A percentile compares a stretch with the other conserved stretches of the same genome.
These are phyloP conservation scores for Keiferia lycopersicella DNA, from an alignment of 2,888 invertebrate genomes.

Conservation along the genomic window DNA sequence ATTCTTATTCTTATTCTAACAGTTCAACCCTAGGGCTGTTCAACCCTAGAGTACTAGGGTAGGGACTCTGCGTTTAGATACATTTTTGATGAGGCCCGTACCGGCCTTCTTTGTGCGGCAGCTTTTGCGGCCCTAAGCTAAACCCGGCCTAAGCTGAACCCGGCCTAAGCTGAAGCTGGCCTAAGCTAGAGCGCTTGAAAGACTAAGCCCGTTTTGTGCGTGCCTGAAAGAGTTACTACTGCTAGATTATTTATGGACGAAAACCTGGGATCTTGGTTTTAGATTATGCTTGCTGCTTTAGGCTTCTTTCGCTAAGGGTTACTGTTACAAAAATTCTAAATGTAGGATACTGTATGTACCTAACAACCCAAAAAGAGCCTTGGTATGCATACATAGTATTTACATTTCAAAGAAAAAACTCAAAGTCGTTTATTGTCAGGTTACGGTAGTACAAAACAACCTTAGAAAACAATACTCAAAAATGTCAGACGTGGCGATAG, in stretches of 20 bases:
- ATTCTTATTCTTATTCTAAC: too few relatives aligned
- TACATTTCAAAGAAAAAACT: too few relatives aligned
- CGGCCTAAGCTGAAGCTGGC: conserved; percentile 32
- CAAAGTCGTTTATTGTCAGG: too few relatives aligned
- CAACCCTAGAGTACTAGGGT: not conserved
- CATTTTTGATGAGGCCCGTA: conserved; percentile 77
- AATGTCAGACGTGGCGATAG: too few relatives aligned
- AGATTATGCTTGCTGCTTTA: not conserved
- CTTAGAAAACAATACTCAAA: too few relatives aligned
- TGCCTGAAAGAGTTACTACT: conserved; percentile 55
- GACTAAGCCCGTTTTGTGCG: conserved; percentile 47
- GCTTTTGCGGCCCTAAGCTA: conserved; percentile 46
- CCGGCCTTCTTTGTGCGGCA: conserved; percentile 51
- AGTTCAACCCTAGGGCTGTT: too few relatives aligned
- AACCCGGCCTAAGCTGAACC: conserved; percentile 33
- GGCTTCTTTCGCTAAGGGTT: not conserved
- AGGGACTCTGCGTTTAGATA: conserved; percentile 41
- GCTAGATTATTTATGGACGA: not conserved
- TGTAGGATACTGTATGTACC: too few relatives aligned
- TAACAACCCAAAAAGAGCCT: too few relatives aligned
- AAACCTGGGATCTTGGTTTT: not conserved
- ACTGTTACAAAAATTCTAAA: too few relatives aligned
- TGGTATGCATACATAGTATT: too few relatives aligned
- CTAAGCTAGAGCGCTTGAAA: not conserved
- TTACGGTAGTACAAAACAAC: too few relatives aligned